Base-by-base conservation (phyloP, 2,888 invertebrate genomes). In the Lysandra coridon region DNA sequence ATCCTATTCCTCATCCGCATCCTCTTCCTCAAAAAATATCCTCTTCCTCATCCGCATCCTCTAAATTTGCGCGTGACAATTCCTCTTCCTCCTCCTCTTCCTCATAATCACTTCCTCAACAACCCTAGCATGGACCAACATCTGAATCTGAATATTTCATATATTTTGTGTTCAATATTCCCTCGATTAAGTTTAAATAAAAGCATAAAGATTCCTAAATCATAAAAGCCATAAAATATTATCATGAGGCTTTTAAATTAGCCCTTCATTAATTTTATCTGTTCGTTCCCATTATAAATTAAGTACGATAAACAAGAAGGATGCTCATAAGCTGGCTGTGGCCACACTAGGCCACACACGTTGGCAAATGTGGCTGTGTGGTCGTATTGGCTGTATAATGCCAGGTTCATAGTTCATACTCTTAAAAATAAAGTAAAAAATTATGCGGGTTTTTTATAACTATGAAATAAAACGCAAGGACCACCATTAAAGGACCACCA, bases 271-370 rank as follows among this genome's bases (percentile, higher is more conserved):
- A 88, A n/a, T 78, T 62, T 78, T 78, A 78, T 78, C 74, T 49
- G 74, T 10, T 37, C 40, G 62, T 78, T 78, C 81, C 83, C 80
- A 89, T 85, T 86, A 86, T 90, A 91, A 91, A 91, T 91, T 90
- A 86, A 86, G 81, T 83, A 79, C 80, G 84, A 84, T 84, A 83
- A 83, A 81, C 86, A 82, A 88, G 89, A 90, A 87, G 83, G 86
- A 40, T 14, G 87, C 87, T 88, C 57, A 87, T 10, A 49, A 49
- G 49, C 49, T 12, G 88, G 87, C 86, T 88, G 80, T 86, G 91
- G 85, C 92, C 92, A 90, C 92, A 91, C 91, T 49, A 49, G 49
- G 49, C 49, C 49, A 49, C 49, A 49, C 49, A 91, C 90, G 88
- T 84, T 79, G 90, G 78, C 82, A 83, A 83, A 84, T 80, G 62